Evolutionary conservation across 2,113 vertebrate species (phyloP).

Genomic region (Alexandromys fortis): DNA sequence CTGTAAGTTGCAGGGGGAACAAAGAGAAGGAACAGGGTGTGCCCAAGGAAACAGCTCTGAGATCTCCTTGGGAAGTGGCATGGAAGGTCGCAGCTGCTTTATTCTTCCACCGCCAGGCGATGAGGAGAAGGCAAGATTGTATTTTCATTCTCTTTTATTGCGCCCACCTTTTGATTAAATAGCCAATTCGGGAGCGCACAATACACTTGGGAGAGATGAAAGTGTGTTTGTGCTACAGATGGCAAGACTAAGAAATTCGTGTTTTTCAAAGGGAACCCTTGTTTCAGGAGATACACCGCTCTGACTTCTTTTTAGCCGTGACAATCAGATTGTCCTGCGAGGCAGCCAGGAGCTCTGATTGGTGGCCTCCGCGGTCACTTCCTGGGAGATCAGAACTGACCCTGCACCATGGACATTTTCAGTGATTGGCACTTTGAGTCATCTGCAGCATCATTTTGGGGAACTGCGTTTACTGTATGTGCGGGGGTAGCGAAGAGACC

Average conservation of each 20-base stretch:
- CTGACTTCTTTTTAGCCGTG: neutral
- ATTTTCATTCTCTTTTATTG: conserved; percentile 50
- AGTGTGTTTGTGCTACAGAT: conserved; percentile 36
- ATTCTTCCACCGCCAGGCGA: neutral
- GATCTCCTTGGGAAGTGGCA: neutral
- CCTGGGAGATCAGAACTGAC: neutral
- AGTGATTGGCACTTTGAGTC: neutral
- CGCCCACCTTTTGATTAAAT: conserved; percentile 50
- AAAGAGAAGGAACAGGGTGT: conserved; percentile 49
- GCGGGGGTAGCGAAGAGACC: neutral
- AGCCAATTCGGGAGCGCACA: conserved; percentile 6
- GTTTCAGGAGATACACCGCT: neutral
- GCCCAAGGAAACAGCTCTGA: conserved; percentile 45
- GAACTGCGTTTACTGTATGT: neutral
- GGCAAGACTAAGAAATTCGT: neutral
- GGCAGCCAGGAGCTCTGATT: neutral
- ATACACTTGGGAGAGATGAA: neutral
- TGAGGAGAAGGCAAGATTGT: neutral
- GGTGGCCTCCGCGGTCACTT: neutral
- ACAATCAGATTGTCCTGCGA: neutral
- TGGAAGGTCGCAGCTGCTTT: neutral
- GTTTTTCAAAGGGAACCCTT: conserved; percentile 24
- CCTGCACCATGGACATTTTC: neutral
- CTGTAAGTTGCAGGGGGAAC: neutral
- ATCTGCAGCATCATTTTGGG: neutral